Percentiles rank a stretch among this genome's conserved stretches.
Conservation (phyloP, 2,888 invertebrate genomes). For the Volucella bombylans region DNA sequence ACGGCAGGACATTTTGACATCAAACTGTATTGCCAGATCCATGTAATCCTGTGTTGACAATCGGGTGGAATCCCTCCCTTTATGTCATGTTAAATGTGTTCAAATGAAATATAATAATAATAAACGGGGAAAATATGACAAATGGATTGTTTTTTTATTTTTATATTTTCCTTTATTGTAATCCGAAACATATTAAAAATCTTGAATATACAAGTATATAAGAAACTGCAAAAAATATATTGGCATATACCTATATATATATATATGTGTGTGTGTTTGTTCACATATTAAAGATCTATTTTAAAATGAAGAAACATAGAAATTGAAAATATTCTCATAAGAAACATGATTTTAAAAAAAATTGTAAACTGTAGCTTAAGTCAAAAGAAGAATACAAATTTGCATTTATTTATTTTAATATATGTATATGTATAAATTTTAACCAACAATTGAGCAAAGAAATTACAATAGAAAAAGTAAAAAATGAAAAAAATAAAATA, state of each 20-base stretch:
- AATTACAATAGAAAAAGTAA: conserved; percentile 19
- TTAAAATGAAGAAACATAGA: conserved; percentile 43
- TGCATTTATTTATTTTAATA: conserved; percentile 8
- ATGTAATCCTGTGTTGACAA: too few relatives aligned
- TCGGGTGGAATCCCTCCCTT: too few relatives aligned
- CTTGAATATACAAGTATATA: conserved; percentile 70
- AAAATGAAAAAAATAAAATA: conserved; percentile 54
- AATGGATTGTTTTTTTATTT: conserved; percentile 5
- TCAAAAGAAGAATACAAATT: conserved; percentile 24
- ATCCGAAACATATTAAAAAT: conserved; percentile 74
- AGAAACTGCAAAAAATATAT: conserved; percentile 74
- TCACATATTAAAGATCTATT: conserved; percentile 42
- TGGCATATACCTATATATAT: conserved; percentile 60
- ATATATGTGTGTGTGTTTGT: conserved; percentile 50
- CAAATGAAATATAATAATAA: too few relatives aligned
- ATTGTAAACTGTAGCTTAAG: background rate
- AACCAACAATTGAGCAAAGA: conserved; percentile 35
- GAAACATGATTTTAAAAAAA: conserved; percentile 21
- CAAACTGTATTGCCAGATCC: too few relatives aligned
- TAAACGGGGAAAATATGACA: background rate
- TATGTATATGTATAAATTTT: conserved; percentile 41
- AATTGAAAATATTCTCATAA: conserved; percentile 13
- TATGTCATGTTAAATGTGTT: too few relatives aligned
- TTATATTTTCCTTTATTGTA: conserved; percentile 65
- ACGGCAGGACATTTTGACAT: too few relatives aligned